Base-by-base conservation (phyloP, 92 coral and sea anemone genomes). In the Epizoanthus stellaris region DNA sequence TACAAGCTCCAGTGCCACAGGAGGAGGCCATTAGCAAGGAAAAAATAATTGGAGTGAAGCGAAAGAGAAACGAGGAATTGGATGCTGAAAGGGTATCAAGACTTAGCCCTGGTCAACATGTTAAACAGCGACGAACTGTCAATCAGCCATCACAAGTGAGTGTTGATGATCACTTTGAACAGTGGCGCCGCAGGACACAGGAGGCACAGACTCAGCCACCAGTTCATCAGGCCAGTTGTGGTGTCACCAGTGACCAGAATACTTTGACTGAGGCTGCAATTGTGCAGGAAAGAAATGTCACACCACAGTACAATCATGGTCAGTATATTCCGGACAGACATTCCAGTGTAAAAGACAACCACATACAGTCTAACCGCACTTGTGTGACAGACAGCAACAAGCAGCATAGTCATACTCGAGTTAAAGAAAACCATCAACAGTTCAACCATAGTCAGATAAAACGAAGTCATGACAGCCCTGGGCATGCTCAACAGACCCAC, bases 151-250 rank as follows among this genome's bases (percentile, higher is more conserved):
- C 92, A 14, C 67, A 87, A 19, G 92, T 92, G 59, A 90, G 92
- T 43, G 96, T 85, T 3, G 94, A 94, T 53, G 98, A 93, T 69
- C 98, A 94, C 76, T 94, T 94, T 79, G 92, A 91, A 49, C 94
- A 94, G 76, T 94, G 98, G 98, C 68, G 85, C 1, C 93, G 95
- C 52, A 85, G 91, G 65, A 63, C 72, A 15, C 95, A 90, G 70
- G 85, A 88, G 14, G 52, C 36, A 21, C 86, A 67, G 21, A 21
- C 6, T 43, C 85, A 47, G 13, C 87, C 52, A 72, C 87, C 63
- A 62, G 80, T 13, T 34, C 60, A 19, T 70, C 83, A 71, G 15
- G 71, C 83, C 49, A 79, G 40, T 36, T 34, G 73, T 12, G 57
- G 72, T 20, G 83, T 64, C 67, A 71, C 80, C 85, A 67, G 87